Base-by-base conservation (phyloP, 2,888 invertebrate genomes). In the Spisula solida region DNA sequence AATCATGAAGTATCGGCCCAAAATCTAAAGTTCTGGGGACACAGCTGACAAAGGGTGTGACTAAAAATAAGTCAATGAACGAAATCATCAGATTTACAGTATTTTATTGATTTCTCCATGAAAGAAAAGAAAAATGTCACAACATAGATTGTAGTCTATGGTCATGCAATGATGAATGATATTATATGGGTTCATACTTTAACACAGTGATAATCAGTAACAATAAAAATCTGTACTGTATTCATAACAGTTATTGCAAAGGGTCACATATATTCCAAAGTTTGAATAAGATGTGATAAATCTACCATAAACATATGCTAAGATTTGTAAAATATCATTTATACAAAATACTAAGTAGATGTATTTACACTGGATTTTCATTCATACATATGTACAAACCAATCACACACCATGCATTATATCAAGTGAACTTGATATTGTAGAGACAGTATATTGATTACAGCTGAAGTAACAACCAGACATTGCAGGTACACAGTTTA, bases 51-150 rank as follows among this genome's bases (percentile, higher is more conserved):
- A n/a, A n/a, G n/a, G n/a, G n/a, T n/a, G n/a, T n/a, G n/a, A n/a
- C n/a, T n/a, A n/a, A n/a, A n/a, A n/a, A n/a, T n/a, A n/a, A n/a
- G n/a, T n/a, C 41, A 41, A 41, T 41, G 41, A 41, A 41, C 41
- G 2, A 41, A 41, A 41, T 12, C 6, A 14, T 75, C 25, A 82
- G 66, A 10, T 79, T 85, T 85, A 51, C 41, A 79, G 55, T 56
- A 48, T 55, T 51, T 85, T 41, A 78, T 85, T 85, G 56, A 55
- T 79, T 79, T 85, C 75, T 75, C 55, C 79, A 85, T 85, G 85
- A 55, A 85, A 75, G 51, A 80, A 80, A 85, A 79, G 70, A 79
- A 85, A 75, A 79, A 34, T 56, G 79, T 85, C 79, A 85, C 85
- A 85, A 85, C 85, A 85, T 70, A 82, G 47, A 83, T 75, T 75